A percentile compares a stretch with the other conserved stretches of the same genome.
phyloP scores from a whole-genome alignment of 2,797 vertebrate species.

The Syngnathus acus region DNA sequence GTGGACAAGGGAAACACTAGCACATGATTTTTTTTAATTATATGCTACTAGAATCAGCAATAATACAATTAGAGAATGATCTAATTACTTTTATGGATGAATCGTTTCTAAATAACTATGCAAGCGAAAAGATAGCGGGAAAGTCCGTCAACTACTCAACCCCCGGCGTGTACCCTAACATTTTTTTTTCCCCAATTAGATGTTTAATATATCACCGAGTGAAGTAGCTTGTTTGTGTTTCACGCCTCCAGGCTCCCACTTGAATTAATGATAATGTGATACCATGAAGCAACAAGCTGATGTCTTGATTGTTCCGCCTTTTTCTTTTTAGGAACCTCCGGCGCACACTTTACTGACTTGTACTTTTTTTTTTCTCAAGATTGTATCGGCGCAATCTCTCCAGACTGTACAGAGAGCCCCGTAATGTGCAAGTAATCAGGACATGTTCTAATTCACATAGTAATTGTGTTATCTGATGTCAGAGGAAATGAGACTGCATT shows the following conservation, averaged over 20 bases:
- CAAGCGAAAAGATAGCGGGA: not conserved
- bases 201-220: not conserved
- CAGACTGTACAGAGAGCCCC: not conserved
- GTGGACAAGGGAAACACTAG: no score
- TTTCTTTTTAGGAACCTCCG: not conserved
- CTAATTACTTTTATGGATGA: not conserved
- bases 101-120: not conserved
- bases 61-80: no score
- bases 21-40: no score
- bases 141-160: not conserved
- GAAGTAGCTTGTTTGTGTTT: not conserved
- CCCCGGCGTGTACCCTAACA: not conserved
- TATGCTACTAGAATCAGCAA: no score
- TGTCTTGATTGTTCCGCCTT: slow-evolving; percentile 1
- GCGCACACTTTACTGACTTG: not conserved
- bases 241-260: slow-evolving; percentile 1
- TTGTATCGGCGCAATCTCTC: no score
- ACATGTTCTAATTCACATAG: not conserved
- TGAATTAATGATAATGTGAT: not conserved
- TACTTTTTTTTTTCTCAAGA: not conserved
- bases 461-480: slow-evolving; percentile 7
- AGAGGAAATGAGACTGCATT: slow-evolving; percentile 5
- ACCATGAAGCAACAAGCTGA: not conserved
- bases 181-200: not conserved
- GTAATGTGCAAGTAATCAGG: not conserved